Conservation (phyloP, 2,113 vertebrate genomes). For the Paracanthobrama guichenoti region DNA sequence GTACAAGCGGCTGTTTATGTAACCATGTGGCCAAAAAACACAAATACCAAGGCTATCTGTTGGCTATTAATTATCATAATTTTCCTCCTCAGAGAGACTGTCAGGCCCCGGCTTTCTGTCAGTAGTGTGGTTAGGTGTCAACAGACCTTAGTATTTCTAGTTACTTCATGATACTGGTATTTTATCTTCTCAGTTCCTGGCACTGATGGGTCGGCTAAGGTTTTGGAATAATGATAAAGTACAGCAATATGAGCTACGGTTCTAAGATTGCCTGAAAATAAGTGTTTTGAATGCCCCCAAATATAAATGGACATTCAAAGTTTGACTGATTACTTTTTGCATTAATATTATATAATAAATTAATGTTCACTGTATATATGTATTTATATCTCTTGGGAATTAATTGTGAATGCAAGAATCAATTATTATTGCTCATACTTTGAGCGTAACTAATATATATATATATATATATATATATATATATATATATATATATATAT, state of each 20-base stretch:
- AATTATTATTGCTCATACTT: too few species aligned
- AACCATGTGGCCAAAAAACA: constrained; percentile 66
- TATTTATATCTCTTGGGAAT: too few species aligned
- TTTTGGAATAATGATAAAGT: background rate
- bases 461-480: too few species aligned
- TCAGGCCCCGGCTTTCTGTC: constrained; percentile 8
- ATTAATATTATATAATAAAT: too few species aligned
- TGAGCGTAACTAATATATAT: too few species aligned
- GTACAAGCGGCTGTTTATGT: constrained; percentile 67
- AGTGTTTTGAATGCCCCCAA: background rate
- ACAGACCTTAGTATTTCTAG: constrained; percentile 5
- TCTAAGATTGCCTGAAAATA: background rate
- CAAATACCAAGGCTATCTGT: constrained; percentile 2
- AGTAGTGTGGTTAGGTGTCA: background rate
- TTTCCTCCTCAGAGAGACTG: background rate
- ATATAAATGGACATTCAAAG: background rate
- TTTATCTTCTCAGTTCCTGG: constrained; percentile 10
- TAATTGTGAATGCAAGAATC: too few species aligned
- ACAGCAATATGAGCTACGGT: background rate
- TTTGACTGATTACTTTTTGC: background rate
- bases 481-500: too few species aligned
- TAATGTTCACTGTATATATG: too few species aligned
- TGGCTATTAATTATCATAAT: constrained; percentile 5
- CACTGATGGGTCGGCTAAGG: background rate
- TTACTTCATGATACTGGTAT: constrained; percentile 23